A percentile compares a stretch with the other conserved stretches of the same genome.
Conservation (phyloP, 1,140 invertebrate genomes). For the Pseudachorutes palmiensis region DNA sequence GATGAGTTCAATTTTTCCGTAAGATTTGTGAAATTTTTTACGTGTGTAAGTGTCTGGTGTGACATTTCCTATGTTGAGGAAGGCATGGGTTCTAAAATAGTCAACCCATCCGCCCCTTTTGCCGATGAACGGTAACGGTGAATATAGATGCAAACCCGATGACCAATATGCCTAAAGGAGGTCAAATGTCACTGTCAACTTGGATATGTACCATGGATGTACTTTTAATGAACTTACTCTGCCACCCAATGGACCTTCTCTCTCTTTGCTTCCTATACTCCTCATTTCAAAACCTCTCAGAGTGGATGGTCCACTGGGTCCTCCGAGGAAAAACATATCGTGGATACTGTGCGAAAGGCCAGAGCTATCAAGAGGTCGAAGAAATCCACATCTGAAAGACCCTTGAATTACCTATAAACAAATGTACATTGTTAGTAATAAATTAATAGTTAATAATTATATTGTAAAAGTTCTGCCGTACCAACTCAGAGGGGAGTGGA, state of each 20-base stretch:
- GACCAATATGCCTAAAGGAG: conserved; percentile 64
- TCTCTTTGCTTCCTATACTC: conserved; percentile 69
- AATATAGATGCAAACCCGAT: conserved; percentile 67
- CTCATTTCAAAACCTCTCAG: conserved; percentile 71
- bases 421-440: too few species aligned
- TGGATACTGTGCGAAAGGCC: conserved; percentile 56
- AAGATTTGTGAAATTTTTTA: conserved; percentile 41
- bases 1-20: too few species aligned
- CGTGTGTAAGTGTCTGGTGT: conserved; percentile 48
- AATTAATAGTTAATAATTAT: conserved; percentile 6
- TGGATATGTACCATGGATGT: neutral
- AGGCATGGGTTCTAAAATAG: conserved; percentile 70
- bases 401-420: conserved; percentile 62
- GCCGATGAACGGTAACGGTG: conserved; percentile 73
- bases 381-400: conserved; percentile 58
- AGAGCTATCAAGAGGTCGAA: conserved; percentile 47
- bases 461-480: conserved; percentile 43
- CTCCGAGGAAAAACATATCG: conserved; percentile 79
- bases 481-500: conserved; percentile 55
- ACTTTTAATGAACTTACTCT: conserved; percentile 42
- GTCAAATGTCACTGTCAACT: neutral
- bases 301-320: conserved; percentile 55
- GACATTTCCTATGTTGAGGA: conserved; percentile 73
- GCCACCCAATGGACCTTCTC: conserved; percentile 60
- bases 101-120: conserved; percentile 65